Evolutionary conservation across 2,113 vertebrate genomes (phyloP), one percentile per base, ranked within the genome.

Genomic region (Strix aluco): DNA sequence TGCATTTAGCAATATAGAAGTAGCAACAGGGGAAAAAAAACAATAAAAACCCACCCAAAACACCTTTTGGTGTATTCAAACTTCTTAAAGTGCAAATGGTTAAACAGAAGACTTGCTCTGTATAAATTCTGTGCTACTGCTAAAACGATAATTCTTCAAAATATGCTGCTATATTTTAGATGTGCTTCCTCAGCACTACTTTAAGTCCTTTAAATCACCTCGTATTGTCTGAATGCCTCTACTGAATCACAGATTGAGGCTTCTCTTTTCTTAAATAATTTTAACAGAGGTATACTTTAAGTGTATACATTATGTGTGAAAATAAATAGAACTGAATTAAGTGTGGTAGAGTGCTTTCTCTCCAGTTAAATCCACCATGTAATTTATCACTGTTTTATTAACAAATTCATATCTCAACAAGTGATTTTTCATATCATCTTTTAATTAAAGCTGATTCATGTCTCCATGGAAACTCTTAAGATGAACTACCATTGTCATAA

Each of bases 381-480:
- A 55, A 86, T 94, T 89, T 62, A 73, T 95, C 87, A 58, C 46
- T 42, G n/a, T 73, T 95, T 94, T 92, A 75, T 95, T 92, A 86
- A 69, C 42, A 84, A 95, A 83, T 74, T 94, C 40, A 3, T 69
- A 52, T 54, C 61, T 92, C 84, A 87, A 44, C 36, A 49, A 91
- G 86, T 85, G 78, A 80, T 90, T 97, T 97, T 96, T 95, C 89
- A 79, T 92, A 87, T 75, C 6, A 62, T 89, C 15, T 75, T 96
- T 92, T 91, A 94, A 94, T 94, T 92, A 89, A 80, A 90, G 49
- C 62, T 89, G 66, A 80, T 90, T 94, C 88, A n/a, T 80, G 47
- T 87, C 84, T 72, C 78, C 0, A 0, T 91, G 51, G 84, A 88
- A 91, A 58, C 54, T 80, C 54, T 77, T 66, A 30, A 69, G 78